Evolutionary conservation across 64 coral and sea anemone genomes (phyloP).

Genomic region (Pocillopora damicornis): DNA sequence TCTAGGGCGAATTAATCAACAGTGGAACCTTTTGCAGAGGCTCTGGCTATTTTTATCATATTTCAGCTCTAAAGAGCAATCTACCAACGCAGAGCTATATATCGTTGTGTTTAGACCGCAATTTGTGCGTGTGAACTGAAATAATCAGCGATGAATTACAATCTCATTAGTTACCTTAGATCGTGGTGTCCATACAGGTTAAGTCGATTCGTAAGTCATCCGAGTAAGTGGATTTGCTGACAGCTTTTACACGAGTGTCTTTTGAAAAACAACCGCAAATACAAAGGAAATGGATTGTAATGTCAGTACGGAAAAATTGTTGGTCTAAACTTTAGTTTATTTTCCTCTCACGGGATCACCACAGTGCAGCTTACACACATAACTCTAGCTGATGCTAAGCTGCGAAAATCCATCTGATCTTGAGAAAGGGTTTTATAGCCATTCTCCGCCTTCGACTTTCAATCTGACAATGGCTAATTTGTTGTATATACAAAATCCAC

Average conservation of each 20-base stretch:
- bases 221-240: constrained; percentile 42
- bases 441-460: constrained; percentile 96
- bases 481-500: constrained; percentile 80
- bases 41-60: constrained; percentile 25
- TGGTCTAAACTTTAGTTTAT: not conserved
- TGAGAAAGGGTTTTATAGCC: constrained; percentile 34
- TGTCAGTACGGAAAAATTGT: not conserved
- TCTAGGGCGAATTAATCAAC: constrained; percentile 26
- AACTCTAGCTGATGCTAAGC: constrained; percentile 11
- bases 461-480: constrained; percentile 86
- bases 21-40: constrained; percentile 18
- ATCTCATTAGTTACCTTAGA: constrained; percentile 34
- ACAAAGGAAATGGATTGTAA: not conserved
- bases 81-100: constrained; percentile 43
- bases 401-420: not conserved
- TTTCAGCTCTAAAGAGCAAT: constrained; percentile 16
- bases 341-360: constrained; percentile 1
- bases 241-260: constrained; percentile 21
- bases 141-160: constrained; percentile 38
- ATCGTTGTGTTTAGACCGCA: not conserved
- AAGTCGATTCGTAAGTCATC: constrained; percentile 52
- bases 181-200: constrained; percentile 24
- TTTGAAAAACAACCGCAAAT: constrained; percentile 10
- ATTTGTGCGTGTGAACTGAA: constrained; percentile 26
- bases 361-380: not conserved